Evolutionary conservation across 2,888 invertebrate genomes (phyloP).

Genomic region (Thyatira batis): DNA sequence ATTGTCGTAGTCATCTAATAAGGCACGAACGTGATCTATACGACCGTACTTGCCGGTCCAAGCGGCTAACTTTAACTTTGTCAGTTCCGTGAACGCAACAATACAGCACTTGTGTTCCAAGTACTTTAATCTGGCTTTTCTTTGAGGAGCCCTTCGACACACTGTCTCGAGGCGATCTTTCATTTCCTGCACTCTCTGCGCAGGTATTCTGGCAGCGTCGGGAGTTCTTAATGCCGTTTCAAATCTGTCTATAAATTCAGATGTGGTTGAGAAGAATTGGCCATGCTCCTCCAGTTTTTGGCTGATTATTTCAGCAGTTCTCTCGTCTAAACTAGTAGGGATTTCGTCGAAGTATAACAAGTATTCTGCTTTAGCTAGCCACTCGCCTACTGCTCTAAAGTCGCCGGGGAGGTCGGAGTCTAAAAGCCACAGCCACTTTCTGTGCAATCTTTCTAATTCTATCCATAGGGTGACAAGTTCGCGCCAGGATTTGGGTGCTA

Average conservation of each 20-base stretch:
- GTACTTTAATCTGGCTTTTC: constrained; percentile 93
- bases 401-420: constrained; percentile 93
- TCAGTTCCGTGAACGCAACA: constrained; percentile 94
- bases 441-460: constrained; percentile 88
- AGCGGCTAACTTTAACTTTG: constrained; percentile 92
- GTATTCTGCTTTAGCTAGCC: constrained; percentile 94
- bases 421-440: constrained; percentile 94
- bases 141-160: constrained; percentile 89
- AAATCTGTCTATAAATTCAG: constrained; percentile 89
- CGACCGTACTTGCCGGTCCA: constrained; percentile 96
- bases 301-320: constrained; percentile 93
- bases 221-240: constrained; percentile 87
- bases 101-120: constrained; percentile 96
- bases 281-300: constrained; percentile 94
- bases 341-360: constrained; percentile 91
- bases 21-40: constrained; percentile 90
- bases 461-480: constrained; percentile 91
- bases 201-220: constrained; percentile 86
- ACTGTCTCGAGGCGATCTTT: constrained; percentile 89
- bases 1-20: constrained; percentile 94
- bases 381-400: constrained; percentile 92
- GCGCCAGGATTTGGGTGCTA: constrained; percentile 93
- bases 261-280: constrained; percentile 92
- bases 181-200: constrained; percentile 92
- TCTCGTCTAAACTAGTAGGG: constrained; percentile 92